Base-by-base conservation (phyloP, 2,888 invertebrate species). In the Bembecia ichneumoniformis region DNA sequence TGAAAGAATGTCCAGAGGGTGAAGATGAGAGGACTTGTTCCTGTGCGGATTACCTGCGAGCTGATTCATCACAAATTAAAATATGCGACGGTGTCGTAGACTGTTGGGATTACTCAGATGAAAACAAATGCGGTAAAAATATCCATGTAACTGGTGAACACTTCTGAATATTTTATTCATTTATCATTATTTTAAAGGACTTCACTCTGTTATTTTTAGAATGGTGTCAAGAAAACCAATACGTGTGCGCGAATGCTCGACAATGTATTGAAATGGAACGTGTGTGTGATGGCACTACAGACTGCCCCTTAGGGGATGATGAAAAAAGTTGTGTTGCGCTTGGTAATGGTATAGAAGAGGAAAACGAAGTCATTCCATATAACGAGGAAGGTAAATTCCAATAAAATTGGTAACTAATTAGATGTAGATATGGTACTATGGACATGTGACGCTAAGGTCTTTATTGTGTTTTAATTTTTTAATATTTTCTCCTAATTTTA, bases 71-170 rank as follows among this genome's bases (percentile, higher is more conserved):
- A 0, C 83, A 90, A 53, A 88, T 92, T 11, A 94, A 94, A 74
- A 91, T 94, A 47, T 94, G 94, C 66, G 94, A 94, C 62, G 94
- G 94, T 1, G 87, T 92, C 20, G 90, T 93, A 1, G 94, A 94
- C 64, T 94, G 94, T 64, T 92, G 92, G 91, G 94, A 94, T 69
- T 93, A 90, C 66, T 91, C 93, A 0, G 94, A 94, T 70, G 94
- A 94, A 76, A 90, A 90, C 62, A 88, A 91, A 58, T 94, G 94
- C 70, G 93, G 93, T 93, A 87, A 77, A 77, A 20, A 20, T 20
- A 20, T 20, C 0, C 45, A 28, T 17, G 20, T 9, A 45, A 16
- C 4, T 45, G 5, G 28, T 28, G 5, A 15, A 17, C 0, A 28
- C 9, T 28, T 47, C 47, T 51, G 14, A 45, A 35, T 20, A 14